Evolutionary conservation across 2,797 vertebrate species (phyloP), one percentile per base, ranked within the genome.

Genomic region (Helicolenus hilgendorfi): DNA sequence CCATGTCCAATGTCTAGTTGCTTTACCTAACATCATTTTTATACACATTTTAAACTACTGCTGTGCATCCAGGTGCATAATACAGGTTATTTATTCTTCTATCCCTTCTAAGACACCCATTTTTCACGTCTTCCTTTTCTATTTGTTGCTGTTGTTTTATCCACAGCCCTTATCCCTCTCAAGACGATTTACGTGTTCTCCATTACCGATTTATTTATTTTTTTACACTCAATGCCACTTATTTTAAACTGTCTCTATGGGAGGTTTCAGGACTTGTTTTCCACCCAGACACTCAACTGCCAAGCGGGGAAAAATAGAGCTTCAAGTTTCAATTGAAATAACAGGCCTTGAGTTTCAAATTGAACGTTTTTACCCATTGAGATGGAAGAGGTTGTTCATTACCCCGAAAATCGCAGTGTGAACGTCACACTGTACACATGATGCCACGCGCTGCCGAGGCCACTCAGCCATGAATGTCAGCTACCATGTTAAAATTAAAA

Each of bases 391-490:
- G 41, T 75, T 49, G 22, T 41, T 83, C 22, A 55, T 78, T 72
- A 49, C 27, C 13, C 13, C 4, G 4, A 79, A 64, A 67, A 73
- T 33, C 0, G 10, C 58, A 36, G 8, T 56, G n/a, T 36, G 35
- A 49, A 58, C 7, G 1, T 26, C 20, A 35, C 5, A 10, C 29
- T 31, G 31, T 53, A 64, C 35, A 45, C 2, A 2, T 56, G 24
- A 68, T 14, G 31, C 3, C 5, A 29, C 4, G 0, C n/a, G 29
- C 63, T 69, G 82, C 70, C 7, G 26, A 6, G 11, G 60, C 67
- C 81, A 59, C 68, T 91, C 86, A 90, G 68, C 89, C 91, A 45
- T 94, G 90, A 93, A 92, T 95, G 89, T 94, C 90, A 74, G 41
- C 74, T 27, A 72, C 71, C 73, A 53, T 79, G 33, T 89, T 93